Evolutionary conservation across 1,140 invertebrate species (phyloP), one percentile per base, ranked within the genome.

Genomic region (Bicyclus anynana): DNA sequence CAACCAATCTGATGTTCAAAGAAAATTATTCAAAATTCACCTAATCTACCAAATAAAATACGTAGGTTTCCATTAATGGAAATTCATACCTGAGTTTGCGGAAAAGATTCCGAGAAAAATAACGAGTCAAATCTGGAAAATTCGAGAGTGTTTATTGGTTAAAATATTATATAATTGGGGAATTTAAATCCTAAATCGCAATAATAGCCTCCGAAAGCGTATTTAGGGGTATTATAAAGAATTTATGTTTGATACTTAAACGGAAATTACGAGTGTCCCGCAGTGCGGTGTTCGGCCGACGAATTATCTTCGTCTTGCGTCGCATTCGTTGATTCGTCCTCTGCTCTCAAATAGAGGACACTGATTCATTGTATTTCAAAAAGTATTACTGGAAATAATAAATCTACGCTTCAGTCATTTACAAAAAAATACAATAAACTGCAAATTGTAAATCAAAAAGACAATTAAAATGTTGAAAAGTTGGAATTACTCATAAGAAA

Each of bases 301-400:
- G 67, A 65, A 74, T 80, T 72, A 76, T 80, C 69, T 80, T 58
- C 62, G 63, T 46, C 61, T 62, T 78, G 73, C 71, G 72, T 63
- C 67, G 60, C 75, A 74, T 74, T 67, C 67, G 65, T 77, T 68
- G 9, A 74, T 74, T 67, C 67, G 65, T 77, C 69, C 29, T 33
- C n/a, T 7, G 7, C 10, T 1, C 12, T 33, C n/a, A n/a, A n/a
- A n/a, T n/a, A n/a, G n/a, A n/a, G n/a, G n/a, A n/a, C n/a, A n/a
- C n/a, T n/a, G n/a, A n/a, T n/a, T n/a, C n/a, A n/a, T n/a, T n/a
- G n/a, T n/a, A n/a, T n/a, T n/a, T n/a, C n/a, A n/a, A n/a, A n/a
- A n/a, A n/a, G n/a, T n/a, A n/a, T n/a, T n/a, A n/a, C n/a, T n/a
- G n/a, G n/a, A n/a, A n/a, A n/a, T n/a, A n/a, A n/a, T n/a, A n/a